Base-by-base conservation (phyloP, 2,113 vertebrate species). In the Erinaceus europaeus region DNA sequence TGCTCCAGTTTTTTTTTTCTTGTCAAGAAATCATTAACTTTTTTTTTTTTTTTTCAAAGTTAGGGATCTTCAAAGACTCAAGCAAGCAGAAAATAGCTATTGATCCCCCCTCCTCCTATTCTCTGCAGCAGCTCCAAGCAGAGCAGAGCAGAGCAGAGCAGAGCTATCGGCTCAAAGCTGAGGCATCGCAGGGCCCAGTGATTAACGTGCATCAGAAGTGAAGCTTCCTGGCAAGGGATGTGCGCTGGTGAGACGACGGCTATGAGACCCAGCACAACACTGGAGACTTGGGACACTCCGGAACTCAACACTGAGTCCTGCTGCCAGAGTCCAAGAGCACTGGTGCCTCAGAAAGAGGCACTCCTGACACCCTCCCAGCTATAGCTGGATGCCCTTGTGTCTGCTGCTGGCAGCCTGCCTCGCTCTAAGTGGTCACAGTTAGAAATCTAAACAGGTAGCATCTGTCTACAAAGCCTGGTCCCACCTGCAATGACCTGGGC, bases 261-360 rank as follows among this genome's bases (percentile, higher is more conserved):
- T n/a, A n/a, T n/a, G n/a, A 38, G 50, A 44, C 14, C 53, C 18
- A 0, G 11, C 0, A 64, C 2, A 21, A 2, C 2, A 25, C 38
- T 8, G 4, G 0, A 0, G 0, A 5, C 0, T 0, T 0, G 38
- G 53, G 40, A n/a, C n/a, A n/a, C n/a, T n/a, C n/a, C n/a, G n/a
- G 27, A 25, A 42, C 65, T 40, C 32, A 6, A 0, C 21, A 27
- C 34, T 20, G 25, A 8, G 36, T n/a, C 9, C 38, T 0, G 0
- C 0, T 0, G 18, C 15, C 23, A 27, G 6, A 2, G 1, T 5
- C 10, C 52, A 62, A 40, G 10, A 8, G 20, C 14, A 27, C 4
- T 18, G 9, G 55, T 18, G 5, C 1, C 36, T 5, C 44, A 52
- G 9, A 13, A 2, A 11, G 5, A 76, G 69, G 15, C 20, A 27